These are phyloP conservation scores for Sternarchorhynchus goeldii DNA, from an alignment of 2,797 vertebrate genomes.

Conservation along the genomic window DNA sequence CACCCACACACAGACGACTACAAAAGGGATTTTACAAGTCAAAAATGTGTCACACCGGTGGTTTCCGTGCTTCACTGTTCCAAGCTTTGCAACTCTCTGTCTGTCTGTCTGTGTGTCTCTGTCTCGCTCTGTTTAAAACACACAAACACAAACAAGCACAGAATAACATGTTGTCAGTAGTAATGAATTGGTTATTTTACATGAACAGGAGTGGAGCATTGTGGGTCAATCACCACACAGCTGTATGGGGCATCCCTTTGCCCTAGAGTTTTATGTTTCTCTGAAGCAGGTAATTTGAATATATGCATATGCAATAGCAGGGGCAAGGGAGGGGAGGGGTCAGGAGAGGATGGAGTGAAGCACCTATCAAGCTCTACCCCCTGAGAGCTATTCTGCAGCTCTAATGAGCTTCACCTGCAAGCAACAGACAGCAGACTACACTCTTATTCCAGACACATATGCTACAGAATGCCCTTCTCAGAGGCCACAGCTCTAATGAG, in stretches of 20 bases:
- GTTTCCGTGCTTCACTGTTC: background rate
- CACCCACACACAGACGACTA: background rate
- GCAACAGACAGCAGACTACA: slow-evolving; percentile 41
- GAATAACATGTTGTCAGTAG: slow-evolving; percentile 39
- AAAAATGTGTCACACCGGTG: background rate
- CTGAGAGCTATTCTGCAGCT: slow-evolving; percentile 44
- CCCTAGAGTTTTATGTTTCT: slow-evolving; percentile 25
- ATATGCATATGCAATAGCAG: slow-evolving; percentile 14
- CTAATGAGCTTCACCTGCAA: slow-evolving; percentile 50
- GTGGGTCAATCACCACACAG: slow-evolving; percentile 40
- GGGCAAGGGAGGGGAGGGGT: background rate
- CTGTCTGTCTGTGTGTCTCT: slow-evolving; percentile 8
- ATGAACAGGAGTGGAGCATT: slow-evolving; percentile 30
- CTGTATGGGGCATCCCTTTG: slow-evolving; percentile 20
- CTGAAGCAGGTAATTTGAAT: slow-evolving; percentile 32
- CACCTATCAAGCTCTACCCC: slow-evolving; percentile 28
- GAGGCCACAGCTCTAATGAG: slow-evolving; percentile 33
- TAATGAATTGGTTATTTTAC: slow-evolving; percentile 49
- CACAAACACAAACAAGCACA: background rate
- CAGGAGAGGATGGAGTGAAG: slow-evolving; percentile 22
- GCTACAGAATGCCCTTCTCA: slow-evolving; percentile 51
- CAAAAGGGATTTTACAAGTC: background rate
- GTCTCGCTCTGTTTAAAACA: slow-evolving; percentile 5
- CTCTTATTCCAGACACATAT: slow-evolving; percentile 47
- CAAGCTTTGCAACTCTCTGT: slow-evolving; percentile 10